Evolutionary conservation across 1,140 invertebrate species (phyloP), one percentile per base, ranked within the genome.

Genomic region (Ostrea edulis): DNA sequence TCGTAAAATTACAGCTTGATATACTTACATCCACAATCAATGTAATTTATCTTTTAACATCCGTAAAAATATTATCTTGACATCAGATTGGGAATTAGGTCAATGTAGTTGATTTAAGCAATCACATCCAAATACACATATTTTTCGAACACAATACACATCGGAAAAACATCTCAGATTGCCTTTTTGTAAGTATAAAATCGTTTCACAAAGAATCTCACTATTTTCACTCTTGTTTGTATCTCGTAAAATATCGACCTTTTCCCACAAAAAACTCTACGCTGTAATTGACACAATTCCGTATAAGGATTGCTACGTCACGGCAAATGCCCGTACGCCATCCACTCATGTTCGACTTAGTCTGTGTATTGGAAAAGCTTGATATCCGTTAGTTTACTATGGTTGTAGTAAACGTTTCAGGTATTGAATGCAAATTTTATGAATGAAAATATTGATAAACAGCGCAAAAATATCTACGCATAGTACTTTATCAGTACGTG

Each of bases 191-290:
- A 29, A 77, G 29, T 29, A 29, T 44, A 77, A 77, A 77, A 77
- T 35, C 29, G 25, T 77, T 77, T 77, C 11, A 77, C 22, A 17
- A 22, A 77, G 25, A 77, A 77, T 77, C 22, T 25, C 68, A 77
- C 68, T 77, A 35, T 62, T 77, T 35, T 77, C 68, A 77, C 68
- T 35, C 68, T 77, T 77, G 68, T 77, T 77, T 77, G 68, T 77
- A 77, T 77, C 68, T 35, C 68, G 68, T 77, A 77, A 77, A 77
- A 25, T 77, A 77, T 77, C 68, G 68, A 77, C 68, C 68, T 77
- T 77, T 77, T 77, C 68, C 68, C 68, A 77, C 68, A 77, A 77
- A 77, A 77, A 77, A 77, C 68, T 77, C 68, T 77, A 77, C 68
- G 68, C 68, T 25, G 68, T 77, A 77, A 77, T 77, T 77, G 68